Evolutionary conservation across 2,113 vertebrate genomes (phyloP).

Genomic region (Thunnus thynnus): DNA sequence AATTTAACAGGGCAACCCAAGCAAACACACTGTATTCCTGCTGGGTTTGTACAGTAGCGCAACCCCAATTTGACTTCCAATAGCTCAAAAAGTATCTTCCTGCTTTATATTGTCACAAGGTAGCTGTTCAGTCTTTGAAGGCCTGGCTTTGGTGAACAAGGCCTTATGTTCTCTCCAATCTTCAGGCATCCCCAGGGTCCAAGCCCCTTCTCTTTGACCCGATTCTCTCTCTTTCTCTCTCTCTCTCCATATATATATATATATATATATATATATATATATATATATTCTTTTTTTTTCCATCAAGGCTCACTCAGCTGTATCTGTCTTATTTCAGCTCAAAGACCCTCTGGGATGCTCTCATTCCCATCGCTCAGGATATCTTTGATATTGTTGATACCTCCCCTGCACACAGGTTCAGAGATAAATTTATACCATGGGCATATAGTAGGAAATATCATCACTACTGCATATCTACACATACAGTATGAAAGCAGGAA

Average conservation of each 20-base stretch:
- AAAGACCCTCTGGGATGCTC: constrained; percentile 61
- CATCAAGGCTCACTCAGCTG: constrained; percentile 75
- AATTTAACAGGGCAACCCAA: not conserved
- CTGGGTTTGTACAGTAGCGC: constrained; percentile 7
- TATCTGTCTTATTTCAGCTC: constrained; percentile 73
- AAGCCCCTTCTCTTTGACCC: constrained; percentile 64
- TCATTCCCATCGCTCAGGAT: constrained; percentile 49
- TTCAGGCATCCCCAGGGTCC: constrained; percentile 57
- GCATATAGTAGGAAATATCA: constrained; percentile 22
- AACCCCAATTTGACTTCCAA: constrained; percentile 30
- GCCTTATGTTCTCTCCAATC: constrained; percentile 50
- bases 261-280: not conserved
- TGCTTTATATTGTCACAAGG: constrained; percentile 31
- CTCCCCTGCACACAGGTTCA: constrained; percentile 48
- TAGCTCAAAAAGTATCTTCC: constrained; percentile 29
- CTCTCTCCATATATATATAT: not conserved
- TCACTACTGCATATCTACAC: constrained; percentile 10
- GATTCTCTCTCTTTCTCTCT: constrained; percentile 41
- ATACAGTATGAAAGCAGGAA: constrained; percentile 8
- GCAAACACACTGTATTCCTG: not conserved
- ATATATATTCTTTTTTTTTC: constrained; percentile 37
- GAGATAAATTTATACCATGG: constrained; percentile 42
- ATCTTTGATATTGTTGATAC: constrained; percentile 66
- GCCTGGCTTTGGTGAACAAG: constrained; percentile 50
- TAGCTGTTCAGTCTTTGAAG: constrained; percentile 42